Evolutionary conservation across 2,113 vertebrate genomes (phyloP).

Genomic region (Stictonetta naevosa): DNA sequence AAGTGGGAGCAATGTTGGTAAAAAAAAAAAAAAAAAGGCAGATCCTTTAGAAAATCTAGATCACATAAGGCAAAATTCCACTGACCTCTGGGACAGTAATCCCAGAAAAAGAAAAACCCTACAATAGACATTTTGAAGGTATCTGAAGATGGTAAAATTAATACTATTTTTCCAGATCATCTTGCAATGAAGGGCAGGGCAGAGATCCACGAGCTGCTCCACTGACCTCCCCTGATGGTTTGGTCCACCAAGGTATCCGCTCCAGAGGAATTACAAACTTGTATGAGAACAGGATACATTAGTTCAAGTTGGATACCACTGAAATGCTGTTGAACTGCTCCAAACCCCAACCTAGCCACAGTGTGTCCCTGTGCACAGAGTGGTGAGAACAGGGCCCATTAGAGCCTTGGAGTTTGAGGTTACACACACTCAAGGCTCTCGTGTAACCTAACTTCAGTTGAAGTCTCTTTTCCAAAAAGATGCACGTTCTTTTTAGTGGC

Average conservation of each 20-base stretch:
- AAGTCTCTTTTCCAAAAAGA: not conserved
- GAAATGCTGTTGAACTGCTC: not conserved
- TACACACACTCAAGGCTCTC: not conserved
- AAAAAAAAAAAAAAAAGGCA: not conserved
- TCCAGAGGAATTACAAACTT: not conserved
- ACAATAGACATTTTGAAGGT: not conserved
- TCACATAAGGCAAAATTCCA: not conserved
- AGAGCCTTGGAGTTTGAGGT: not conserved
- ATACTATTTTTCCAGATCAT: not conserved
- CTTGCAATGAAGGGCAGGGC: not conserved
- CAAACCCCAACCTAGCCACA: not conserved
- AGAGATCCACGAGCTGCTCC: not conserved
- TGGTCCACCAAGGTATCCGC: not conserved
- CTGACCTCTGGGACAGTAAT: not conserved
- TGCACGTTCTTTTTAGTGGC: not conserved
- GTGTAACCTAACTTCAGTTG: not conserved
- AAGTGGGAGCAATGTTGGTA: not conserved
- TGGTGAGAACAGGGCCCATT: accelerated
- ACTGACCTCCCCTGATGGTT: not conserved
- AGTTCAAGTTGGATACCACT: not conserved
- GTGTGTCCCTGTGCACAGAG: accelerated
- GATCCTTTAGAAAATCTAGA: not conserved
- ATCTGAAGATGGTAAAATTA: not conserved
- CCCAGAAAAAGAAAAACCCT: not conserved
- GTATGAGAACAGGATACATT: not conserved